Conservation (phyloP, 2,888 invertebrate genomes). For the Dioctria linearis region DNA sequence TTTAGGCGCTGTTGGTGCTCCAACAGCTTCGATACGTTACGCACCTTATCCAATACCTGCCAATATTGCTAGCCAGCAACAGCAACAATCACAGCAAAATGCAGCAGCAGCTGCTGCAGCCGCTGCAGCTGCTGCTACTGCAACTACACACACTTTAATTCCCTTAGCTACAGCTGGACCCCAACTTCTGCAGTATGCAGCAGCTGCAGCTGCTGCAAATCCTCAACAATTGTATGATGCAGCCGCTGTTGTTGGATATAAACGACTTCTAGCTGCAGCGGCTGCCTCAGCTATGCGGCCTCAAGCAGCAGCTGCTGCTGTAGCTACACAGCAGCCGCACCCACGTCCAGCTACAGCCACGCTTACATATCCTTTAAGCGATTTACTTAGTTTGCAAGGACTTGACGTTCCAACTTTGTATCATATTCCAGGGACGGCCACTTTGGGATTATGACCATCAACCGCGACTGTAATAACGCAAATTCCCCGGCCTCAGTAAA, state of each 20-base stretch:
- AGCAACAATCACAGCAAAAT: conserved; percentile 73
- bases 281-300: conserved; percentile 67
- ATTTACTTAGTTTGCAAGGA: conserved; percentile 80
- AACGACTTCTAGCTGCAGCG: conserved; percentile 70
- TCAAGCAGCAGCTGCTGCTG: conserved; percentile 63
- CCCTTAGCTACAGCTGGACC: conserved; percentile 68
- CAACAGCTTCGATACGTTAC: conserved; percentile 74
- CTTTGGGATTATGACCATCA: conserved; percentile 80
- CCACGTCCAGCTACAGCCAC: conserved; percentile 74
- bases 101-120: conserved; percentile 65
- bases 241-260: conserved; percentile 69
- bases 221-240: conserved; percentile 72
- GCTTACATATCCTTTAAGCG: conserved; percentile 79
- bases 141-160: conserved; percentile 64
- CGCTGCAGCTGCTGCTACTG: conserved; percentile 61
- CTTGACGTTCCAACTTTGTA: conserved; percentile 78
- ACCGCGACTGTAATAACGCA: conserved; percentile 70
- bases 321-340: conserved; percentile 71
- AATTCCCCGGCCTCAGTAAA: conserved; percentile 63
- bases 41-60: conserved; percentile 77
- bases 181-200: conserved; percentile 73
- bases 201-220: conserved; percentile 76
- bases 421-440: conserved; percentile 78
- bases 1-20: conserved; percentile 67
- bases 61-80: conserved; percentile 68